Base-by-base conservation (phyloP, 2,113 vertebrate species). In the Strix aluco region DNA sequence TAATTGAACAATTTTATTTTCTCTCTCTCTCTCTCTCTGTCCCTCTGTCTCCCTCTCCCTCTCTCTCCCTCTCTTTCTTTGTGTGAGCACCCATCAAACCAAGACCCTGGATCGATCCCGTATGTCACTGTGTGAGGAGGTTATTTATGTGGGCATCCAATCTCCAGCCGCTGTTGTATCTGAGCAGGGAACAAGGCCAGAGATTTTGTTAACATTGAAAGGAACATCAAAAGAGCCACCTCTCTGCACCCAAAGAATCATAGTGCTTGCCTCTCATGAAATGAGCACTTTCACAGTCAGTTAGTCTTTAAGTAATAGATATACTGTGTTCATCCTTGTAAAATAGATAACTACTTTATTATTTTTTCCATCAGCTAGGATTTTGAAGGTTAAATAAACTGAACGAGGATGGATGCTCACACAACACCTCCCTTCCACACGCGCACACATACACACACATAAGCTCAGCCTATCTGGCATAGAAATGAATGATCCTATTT, bases 81-180 rank as follows among this genome's bases (percentile, higher is more conserved):
- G 98, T 99, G 98, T 98, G 98, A 98, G 98, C 98, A 98, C 99
- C 99, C 99, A 99, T 99, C 99, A 99, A 99, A 99, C 99, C 98
- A 98, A 98, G 98, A 98, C 98, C 98, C 99, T 97, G 98, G 98
- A 99, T 99, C 99, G 99, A 99, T 99, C 98, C 98, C 92, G 97
- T 92, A 98, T 99, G 99, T 99, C 99, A 98, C 99, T 98, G 98
- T 98, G 99, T 98, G 98, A 98, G 99, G 98, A 99, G 99, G 99
- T 99, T 99, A 99, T 99, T 99, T 99, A 99, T 98, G 99, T 99
- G 99, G 99, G 99, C 99, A 98, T 99, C 99, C 99, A 99, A 99
- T 99, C 99, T 99, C 98, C 98, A 99, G 99, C 99, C 99, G 98
- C 99, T 97, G 98, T 99, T 99, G 99, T 99, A 98, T 99, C 99